phyloP scores from a whole-genome alignment of 2,888 invertebrate species.

The Unio pictorum region DNA sequence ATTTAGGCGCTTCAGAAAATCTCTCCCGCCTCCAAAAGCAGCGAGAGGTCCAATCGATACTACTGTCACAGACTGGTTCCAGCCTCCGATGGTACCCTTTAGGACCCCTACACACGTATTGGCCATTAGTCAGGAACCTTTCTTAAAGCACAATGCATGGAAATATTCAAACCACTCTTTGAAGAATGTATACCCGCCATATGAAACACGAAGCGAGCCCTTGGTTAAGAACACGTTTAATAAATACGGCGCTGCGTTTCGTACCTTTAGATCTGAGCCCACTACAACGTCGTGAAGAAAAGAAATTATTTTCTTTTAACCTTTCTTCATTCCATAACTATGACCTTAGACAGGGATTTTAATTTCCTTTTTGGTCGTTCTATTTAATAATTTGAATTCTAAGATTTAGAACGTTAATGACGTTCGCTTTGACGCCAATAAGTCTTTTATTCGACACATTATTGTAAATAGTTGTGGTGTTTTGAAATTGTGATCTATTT shows the following conservation, averaged over 20 bases:
- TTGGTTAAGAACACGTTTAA: constrained; percentile 45
- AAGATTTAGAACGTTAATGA: no score
- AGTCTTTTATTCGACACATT: no score
- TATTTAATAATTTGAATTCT: no score
- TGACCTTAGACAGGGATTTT: no score
- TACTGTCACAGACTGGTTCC: constrained; percentile 50
- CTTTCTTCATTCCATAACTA: no score
- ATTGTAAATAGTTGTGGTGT: no score
- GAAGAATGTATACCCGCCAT: constrained; percentile 61
- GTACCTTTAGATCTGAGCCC: constrained; percentile 3
- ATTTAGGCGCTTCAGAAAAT: constrained; percentile 51
- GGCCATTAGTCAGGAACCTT: constrained; percentile 63
- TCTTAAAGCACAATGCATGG: constrained; percentile 59
- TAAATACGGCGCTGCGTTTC: constrained; percentile 49
- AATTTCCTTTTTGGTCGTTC: no score
- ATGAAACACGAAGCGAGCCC: constrained; percentile 38
- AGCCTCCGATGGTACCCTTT: constrained; percentile 31
- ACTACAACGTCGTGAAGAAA: no score
- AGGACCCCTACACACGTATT: constrained; percentile 57
- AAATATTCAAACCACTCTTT: constrained; percentile 62
- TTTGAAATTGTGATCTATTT: no score
- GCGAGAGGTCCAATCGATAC: constrained; percentile 45
- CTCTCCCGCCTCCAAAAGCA: constrained; percentile 36
- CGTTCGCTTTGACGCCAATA: no score
- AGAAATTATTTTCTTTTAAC: no score